Evolutionary conservation across 2,797 vertebrate genomes (phyloP), one percentile per base, ranked within the genome.

Genomic region (Dallia pectoralis): DNA sequence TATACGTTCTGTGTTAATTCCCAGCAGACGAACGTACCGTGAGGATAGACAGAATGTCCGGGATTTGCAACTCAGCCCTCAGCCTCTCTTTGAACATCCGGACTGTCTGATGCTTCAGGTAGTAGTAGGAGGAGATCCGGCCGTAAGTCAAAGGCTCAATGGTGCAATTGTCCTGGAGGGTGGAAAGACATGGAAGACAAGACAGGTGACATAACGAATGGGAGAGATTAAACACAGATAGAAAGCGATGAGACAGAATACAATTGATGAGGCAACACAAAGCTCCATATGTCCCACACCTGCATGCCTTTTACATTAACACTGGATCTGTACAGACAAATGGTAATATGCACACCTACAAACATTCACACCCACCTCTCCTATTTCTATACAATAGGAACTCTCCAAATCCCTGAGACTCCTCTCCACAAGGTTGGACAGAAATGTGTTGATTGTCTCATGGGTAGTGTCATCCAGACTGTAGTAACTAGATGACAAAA

Each of bases 61-160:
- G 89, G 56, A 94, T 33, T 67, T 75, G 87, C 76, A 95, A 93
- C 87, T 98, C 97, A 0, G 95, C 83, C 87, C 94, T 96, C 84
- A 99, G 87, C 27, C 88, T 89, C 15, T 97, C 96, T 84, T 96
- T 97, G 81, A 99, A 99, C 93, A 93, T 96, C 73, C 94, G 90
- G 74, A 98, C 87, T 22, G 96, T 98, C 84, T 95, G 94, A 86
- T 99, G 96, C 77, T 91, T 98, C 91, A 99, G 84, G 89, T 99
- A 99, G 86, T 99, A 99, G 80, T 97, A 99, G 70, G 97, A 99
- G 40, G 94, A 91, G 62, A 99, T 97, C 16, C 96, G 95, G 6
- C 97, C 96, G 0, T 94, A 95, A 0, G 95, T 95, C 76, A 95
- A 90, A 0, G 98, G 93, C 63, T 96, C 93, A 19, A 98, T 96